Evolutionary conservation across 2,888 invertebrate genomes (phyloP), one percentile per base, ranked within the genome.

Genomic region (Corbicula japonica): DNA sequence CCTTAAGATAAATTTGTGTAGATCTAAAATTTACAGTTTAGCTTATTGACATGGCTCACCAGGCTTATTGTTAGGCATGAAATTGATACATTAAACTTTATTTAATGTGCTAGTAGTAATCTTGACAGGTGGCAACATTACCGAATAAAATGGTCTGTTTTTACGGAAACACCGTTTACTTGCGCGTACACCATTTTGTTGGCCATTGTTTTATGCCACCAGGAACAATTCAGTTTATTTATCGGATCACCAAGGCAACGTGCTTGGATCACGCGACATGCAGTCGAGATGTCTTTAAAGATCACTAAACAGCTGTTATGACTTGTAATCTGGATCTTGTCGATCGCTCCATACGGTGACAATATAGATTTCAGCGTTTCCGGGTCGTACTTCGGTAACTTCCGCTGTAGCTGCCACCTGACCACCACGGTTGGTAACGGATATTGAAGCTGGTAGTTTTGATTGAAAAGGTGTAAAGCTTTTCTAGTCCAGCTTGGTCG

Each of bases 141-240:
- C n/a, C 46, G 26, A 32, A 66, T 26, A 46, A 65, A 76, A 23
- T 34, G 73, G 30, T 80, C 66, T 2, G 66, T 76, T 58, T 63
- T 76, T 10, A 86, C 62, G 26, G 61, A 56, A 1, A 84, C 28
- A 1, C 86, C 83, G 38, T 68, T 81, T 3, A 61, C 35, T 28
- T 61, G 58, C 2, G 65, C 30, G n/a, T 56, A 52, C 8, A 87
- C 74, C 1, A 58, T 54, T 56, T 88, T 88, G 65, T 86, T 87
- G 26, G 77, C 80, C 88, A 88, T 87, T 23, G 76, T 76, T 30
- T 73, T 80, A 54, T 88, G 87, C 83, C 85, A 88, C 86, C 87
- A 87, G 3, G 79, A 66, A 61, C 86, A 85, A 21, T 84, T 74
- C 1, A 88, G 58, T 32, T 78, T 78, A 58, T 87, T 86, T 6